phyloP scores from a whole-genome alignment of 2,888 invertebrate species.

The Cosmopolites sordidus region DNA sequence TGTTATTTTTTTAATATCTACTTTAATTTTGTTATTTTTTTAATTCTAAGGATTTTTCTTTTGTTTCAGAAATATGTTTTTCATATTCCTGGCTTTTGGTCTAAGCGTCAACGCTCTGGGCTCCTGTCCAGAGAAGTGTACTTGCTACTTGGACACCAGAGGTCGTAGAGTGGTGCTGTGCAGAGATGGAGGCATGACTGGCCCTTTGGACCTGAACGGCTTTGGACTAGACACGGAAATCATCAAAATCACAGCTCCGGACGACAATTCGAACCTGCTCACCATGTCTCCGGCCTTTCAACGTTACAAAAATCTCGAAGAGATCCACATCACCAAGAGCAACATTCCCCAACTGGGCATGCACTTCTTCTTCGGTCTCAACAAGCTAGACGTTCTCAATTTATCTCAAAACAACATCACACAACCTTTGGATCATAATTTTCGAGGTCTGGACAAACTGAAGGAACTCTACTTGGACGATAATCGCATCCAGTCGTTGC shows the following conservation, averaged over 20 bases:
- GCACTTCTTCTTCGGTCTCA: constrained; percentile 73
- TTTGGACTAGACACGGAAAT: constrained; percentile 58
- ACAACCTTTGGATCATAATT: constrained; percentile 67
- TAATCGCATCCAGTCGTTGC: constrained; percentile 72
- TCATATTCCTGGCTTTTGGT: constrained; percentile 28
- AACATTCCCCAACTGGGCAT: constrained; percentile 75
- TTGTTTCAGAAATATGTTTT: constrained; percentile 36
- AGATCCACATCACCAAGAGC: constrained; percentile 71
- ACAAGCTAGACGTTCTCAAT: constrained; percentile 56
- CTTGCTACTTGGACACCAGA: constrained; percentile 54
- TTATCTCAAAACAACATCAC: constrained; percentile 74
- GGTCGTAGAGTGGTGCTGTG: constrained; percentile 59
- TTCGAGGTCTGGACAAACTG: constrained; percentile 68
- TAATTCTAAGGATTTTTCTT: too few relatives aligned
- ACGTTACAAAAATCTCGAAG: constrained; percentile 56
- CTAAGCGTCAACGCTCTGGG: constrained; percentile 20
- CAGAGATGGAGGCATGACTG: constrained; percentile 58
- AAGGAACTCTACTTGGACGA: constrained; percentile 68
- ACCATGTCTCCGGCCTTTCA: constrained; percentile 69
- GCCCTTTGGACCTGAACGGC: constrained; percentile 57
- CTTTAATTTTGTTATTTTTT: too few relatives aligned
- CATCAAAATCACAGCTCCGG: constrained; percentile 64
- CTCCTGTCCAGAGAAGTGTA: constrained; percentile 63
- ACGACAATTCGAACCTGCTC: constrained; percentile 57
- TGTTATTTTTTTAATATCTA: too few relatives aligned